Percentiles rank a stretch among this genome's conserved stretches.
Conservation (phyloP, 2,888 invertebrate genomes). For the Rhimphoctona megacephalus region DNA sequence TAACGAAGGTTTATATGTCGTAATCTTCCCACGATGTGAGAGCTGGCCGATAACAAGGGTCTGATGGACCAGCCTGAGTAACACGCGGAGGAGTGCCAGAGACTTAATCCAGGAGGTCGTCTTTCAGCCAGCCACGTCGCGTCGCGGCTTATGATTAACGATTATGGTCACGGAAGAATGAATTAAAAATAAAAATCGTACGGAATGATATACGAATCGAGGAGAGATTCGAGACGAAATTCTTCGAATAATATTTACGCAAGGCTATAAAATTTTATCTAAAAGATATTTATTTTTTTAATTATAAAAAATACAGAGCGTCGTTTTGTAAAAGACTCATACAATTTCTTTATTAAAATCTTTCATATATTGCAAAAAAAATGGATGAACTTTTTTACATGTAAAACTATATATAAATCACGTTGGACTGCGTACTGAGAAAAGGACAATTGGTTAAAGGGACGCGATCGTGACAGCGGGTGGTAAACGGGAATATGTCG, state of each 20-base stretch:
- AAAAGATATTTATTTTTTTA: neutral
- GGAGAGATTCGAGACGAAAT: conserved; percentile 33
- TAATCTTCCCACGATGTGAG: conserved; percentile 3
- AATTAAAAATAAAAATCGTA: conserved; percentile 41
- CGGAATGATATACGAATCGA: conserved; percentile 52
- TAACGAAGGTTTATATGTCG: neutral
- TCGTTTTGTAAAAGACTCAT: neutral
- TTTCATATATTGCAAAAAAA: conserved; percentile 5
- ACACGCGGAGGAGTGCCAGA: conserved; percentile 52
- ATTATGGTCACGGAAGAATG: conserved; percentile 58
- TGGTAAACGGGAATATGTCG: conserved; percentile 68
- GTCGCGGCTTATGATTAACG: conserved; percentile 64
- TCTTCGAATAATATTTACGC: conserved; percentile 61
- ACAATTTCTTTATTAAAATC: neutral
- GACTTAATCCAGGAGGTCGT: conserved; percentile 62
- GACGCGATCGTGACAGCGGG: conserved; percentile 68
- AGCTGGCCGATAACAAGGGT: conserved; percentile 21
- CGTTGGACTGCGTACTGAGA: conserved; percentile 35
- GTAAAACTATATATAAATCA: conserved; percentile 57
- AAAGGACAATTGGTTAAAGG: neutral
- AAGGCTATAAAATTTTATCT: conserved; percentile 5
- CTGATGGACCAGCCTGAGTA: conserved; percentile 43
- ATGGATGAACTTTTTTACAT: conserved; percentile 27
- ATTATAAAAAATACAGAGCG: neutral
- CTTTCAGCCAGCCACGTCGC: conserved; percentile 46